These are phyloP conservation scores for Melopsittacus undulatus DNA, from an alignment of 2,797 vertebrate genomes.

Conservation along the genomic window DNA sequence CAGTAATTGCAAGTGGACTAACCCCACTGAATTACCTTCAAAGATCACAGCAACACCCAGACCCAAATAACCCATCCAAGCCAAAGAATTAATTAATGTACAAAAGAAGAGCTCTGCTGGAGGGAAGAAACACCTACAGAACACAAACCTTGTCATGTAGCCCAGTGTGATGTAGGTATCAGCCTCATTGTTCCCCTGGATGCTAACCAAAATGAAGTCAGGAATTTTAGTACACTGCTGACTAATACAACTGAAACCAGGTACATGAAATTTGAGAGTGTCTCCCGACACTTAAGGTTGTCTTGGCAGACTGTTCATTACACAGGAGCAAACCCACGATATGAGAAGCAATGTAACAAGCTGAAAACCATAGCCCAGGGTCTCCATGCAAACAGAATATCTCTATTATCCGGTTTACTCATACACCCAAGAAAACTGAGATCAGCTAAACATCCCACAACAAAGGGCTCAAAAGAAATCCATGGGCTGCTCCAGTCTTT, in stretches of 20 bases:
- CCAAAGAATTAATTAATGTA: neutral
- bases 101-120: neutral
- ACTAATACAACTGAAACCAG: conserved; percentile 34
- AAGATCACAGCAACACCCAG: neutral
- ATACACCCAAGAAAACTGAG: neutral
- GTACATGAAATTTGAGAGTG: conserved; percentile 4
- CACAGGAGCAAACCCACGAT: neutral
- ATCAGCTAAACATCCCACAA: neutral
- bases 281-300: neutral
- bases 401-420: neutral
- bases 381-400: neutral
- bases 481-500: neutral
- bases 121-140: neutral
- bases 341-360: neutral
- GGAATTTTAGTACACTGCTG: neutral
- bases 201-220: conserved; percentile 6
- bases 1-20: neutral
- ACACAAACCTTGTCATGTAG: neutral
- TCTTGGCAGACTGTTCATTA: conserved; percentile 1
- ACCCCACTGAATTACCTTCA: neutral
- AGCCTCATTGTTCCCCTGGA: neutral
- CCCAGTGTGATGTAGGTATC: neutral
- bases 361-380: neutral
- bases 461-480: neutral
- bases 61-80: neutral